These are phyloP conservation scores for Apodemus speciosus DNA, from an alignment of 2,113 vertebrate genomes.

Conservation along the genomic window DNA sequence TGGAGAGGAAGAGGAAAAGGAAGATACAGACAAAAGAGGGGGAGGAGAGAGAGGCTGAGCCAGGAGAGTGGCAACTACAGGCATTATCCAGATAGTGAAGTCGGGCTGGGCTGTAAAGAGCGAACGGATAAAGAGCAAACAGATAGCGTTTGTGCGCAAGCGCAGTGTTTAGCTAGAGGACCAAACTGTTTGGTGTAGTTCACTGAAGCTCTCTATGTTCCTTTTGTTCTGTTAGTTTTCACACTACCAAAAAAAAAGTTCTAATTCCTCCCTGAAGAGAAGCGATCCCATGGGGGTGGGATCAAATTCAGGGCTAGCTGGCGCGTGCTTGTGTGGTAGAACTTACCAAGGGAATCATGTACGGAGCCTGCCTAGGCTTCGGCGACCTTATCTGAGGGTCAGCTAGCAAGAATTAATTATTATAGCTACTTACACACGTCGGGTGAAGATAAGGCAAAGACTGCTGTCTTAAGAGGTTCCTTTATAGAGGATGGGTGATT, in stretches of 20 bases:
- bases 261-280: background rate
- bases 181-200: background rate
- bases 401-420: background rate
- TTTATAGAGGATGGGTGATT: background rate
- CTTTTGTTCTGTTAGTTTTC: background rate
- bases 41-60: too few species aligned
- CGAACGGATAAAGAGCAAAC: fast-evolving
- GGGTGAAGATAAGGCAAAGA: background rate
- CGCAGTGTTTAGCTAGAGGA: background rate
- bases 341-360: background rate
- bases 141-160: background rate
- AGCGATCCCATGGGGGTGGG: background rate
- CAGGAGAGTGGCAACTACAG: background rate
- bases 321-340: background rate
- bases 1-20: too few species aligned
- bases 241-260: background rate
- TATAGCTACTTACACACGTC: background rate
- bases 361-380: background rate
- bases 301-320: background rate
- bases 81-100: background rate
- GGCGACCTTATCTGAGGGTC: background rate
- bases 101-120: background rate
- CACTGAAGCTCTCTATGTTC: background rate
- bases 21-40: too few species aligned
- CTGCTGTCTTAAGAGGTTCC: background rate